Percentiles rank a stretch among this genome's conserved stretches.
Conservation (phyloP, 2,888 invertebrate genomes). For the Pasiphila rectangulata region DNA sequence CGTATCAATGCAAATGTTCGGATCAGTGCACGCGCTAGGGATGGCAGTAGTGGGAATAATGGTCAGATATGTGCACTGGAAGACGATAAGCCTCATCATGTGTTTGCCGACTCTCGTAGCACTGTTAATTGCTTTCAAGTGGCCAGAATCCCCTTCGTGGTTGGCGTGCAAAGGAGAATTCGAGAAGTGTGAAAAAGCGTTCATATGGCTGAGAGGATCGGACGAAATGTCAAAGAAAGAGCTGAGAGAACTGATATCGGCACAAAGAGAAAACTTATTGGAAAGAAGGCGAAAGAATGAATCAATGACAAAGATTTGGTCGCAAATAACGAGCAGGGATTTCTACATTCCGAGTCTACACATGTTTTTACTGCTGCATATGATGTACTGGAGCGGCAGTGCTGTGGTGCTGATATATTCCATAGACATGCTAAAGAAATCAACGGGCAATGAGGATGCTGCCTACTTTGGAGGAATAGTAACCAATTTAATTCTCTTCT, state of each 20-base stretch:
- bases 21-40: conserved; percentile 10
- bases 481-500: conserved; percentile 12
- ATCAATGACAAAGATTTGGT: conserved; percentile 6
- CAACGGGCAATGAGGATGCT: conserved; percentile 24
- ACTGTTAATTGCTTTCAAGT: conserved; percentile 18
- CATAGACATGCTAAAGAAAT: conserved; percentile 25
- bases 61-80: conserved; percentile 27
- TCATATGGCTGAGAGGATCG: conserved; percentile 29
- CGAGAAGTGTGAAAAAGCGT: conserved; percentile 27
- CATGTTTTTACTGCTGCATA: conserved; percentile 24
- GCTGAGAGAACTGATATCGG: conserved; percentile 21
- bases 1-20: conserved; percentile 15
- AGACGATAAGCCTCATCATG: conserved; percentile 25
- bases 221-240: conserved; percentile 24
- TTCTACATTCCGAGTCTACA: conserved; percentile 35
- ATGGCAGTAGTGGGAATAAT: conserved; percentile 21
- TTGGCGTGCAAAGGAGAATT: conserved; percentile 31
- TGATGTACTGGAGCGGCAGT: conserved; percentile 33
- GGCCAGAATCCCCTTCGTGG: conserved; percentile 35
- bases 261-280: conserved; percentile 16
- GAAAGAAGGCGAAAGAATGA: not conserved
- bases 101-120: conserved; percentile 21
- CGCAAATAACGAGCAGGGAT: conserved; percentile 21
- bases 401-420: conserved; percentile 28
- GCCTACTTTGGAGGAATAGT: conserved; percentile 23